A percentile compares a stretch with the other conserved stretches of the same genome.
Conservation (phyloP, 2,888 invertebrate species). For the Mactromeris polynyma region DNA sequence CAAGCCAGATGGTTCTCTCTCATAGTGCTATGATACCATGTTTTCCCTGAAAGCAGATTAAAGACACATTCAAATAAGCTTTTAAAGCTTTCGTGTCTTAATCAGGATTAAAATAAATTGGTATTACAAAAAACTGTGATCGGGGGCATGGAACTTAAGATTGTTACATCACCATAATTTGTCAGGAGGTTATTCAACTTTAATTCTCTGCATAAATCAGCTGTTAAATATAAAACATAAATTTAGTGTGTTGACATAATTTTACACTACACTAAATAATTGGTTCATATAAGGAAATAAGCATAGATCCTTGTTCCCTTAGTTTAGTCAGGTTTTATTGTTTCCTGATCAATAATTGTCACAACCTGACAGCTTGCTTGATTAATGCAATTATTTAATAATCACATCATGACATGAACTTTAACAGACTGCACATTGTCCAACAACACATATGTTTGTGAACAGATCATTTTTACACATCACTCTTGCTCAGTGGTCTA, state of each 20-base stretch:
- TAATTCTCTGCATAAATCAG: background rate
- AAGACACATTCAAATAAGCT: no score
- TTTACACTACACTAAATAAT: background rate
- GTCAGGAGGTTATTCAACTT: background rate
- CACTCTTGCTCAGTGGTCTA: no score
- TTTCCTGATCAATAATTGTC: background rate
- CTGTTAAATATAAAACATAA: background rate
- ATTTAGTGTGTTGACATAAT: background rate
- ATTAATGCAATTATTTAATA: constrained; percentile 11
- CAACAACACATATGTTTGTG: no score
- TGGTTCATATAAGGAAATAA: background rate
- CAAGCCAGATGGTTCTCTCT: no score
- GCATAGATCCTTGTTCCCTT: background rate
- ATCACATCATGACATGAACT: background rate
- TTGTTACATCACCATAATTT: background rate
- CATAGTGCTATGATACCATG: no score
- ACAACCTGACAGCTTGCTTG: background rate
- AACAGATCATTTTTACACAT: no score
- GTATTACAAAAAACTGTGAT: no score
- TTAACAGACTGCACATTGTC: background rate
- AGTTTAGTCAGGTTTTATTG: constrained; percentile 5
- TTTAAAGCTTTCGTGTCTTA: no score
- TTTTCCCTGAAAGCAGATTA: no score
- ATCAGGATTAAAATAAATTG: no score
- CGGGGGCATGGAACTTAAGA: no score